Percentiles rank a stretch among this genome's conserved stretches.
These are phyloP conservation scores for Aphidius colemani DNA, from an alignment of 2,888 invertebrate genomes.

Conservation along the genomic window DNA sequence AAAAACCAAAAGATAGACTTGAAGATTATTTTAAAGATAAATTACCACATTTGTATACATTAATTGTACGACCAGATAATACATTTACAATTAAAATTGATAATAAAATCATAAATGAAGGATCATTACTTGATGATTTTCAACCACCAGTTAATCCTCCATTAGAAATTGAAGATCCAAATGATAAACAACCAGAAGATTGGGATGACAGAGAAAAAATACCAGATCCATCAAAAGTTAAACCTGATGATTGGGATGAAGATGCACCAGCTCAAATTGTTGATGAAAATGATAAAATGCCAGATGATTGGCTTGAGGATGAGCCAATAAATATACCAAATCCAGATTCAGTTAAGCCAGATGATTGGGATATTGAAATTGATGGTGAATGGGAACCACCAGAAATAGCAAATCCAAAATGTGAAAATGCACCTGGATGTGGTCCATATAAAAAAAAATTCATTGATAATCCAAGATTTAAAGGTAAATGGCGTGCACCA, in stretches of 20 bases:
- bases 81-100: constrained; percentile 83
- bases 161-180: constrained; percentile 89
- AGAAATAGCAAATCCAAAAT: constrained; percentile 85
- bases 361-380: constrained; percentile 98
- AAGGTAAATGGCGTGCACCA: constrained; percentile 91
- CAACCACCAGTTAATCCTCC: constrained; percentile 94
- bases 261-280: constrained; percentile 87
- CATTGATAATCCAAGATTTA: constrained; percentile 87
- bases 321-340: constrained; percentile 88
- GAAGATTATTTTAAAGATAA: constrained; percentile 92
- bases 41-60: constrained; percentile 84
- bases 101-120: constrained; percentile 80
- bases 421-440: constrained; percentile 80
- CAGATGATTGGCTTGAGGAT: constrained; percentile 91
- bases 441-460: constrained; percentile 86
- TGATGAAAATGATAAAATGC: constrained; percentile 82
- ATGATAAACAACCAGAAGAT: constrained; percentile 82
- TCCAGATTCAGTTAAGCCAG: constrained; percentile 83
- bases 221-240: constrained; percentile 83
- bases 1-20: constrained; percentile 82
- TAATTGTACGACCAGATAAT: constrained; percentile 80
- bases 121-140: constrained; percentile 87
- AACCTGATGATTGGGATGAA: constrained; percentile 98
- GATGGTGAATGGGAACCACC: constrained; percentile 99
- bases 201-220: constrained; percentile 98